Percentiles rank a stretch among this genome's conserved stretches.
These are phyloP conservation scores for Protophormia terraenovae DNA, from an alignment of 2,888 invertebrate species.

Conservation along the genomic window DNA sequence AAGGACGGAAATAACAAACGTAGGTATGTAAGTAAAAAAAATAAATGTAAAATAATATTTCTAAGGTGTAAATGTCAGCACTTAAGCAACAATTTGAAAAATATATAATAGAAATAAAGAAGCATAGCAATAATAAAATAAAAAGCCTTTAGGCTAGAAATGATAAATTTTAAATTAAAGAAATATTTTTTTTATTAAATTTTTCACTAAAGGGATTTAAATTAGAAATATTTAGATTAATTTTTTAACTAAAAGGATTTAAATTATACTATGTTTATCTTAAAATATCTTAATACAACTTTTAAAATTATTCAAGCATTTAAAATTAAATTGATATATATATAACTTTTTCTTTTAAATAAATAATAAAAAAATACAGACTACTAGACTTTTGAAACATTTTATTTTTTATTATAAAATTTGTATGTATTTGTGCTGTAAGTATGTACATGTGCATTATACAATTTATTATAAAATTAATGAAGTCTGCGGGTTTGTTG, in stretches of 20 bases:
- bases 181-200: constrained; percentile 7
- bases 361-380: neutral
- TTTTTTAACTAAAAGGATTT: neutral
- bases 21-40: neutral
- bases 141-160: constrained; percentile 12
- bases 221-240: neutral
- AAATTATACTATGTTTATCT: too few relatives aligned
- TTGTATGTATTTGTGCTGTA: neutral
- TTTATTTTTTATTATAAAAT: neutral
- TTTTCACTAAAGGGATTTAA: neutral
- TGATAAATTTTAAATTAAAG: constrained; percentile 26
- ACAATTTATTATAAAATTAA: constrained; percentile 50
- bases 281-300: too few relatives aligned
- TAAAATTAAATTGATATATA: constrained; percentile 43
- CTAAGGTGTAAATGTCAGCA: constrained; percentile 25
- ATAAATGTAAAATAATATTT: neutral
- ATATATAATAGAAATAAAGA: neutral
- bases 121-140: neutral
- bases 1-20: neutral
- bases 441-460: neutral
- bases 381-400: neutral
- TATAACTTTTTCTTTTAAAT: neutral
- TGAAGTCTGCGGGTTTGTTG: constrained; percentile 29
- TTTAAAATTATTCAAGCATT: constrained; percentile 16
- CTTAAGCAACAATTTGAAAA: constrained; percentile 35